Base-by-base conservation (phyloP, 2,888 invertebrate species). In the Calameuta pallipes region DNA sequence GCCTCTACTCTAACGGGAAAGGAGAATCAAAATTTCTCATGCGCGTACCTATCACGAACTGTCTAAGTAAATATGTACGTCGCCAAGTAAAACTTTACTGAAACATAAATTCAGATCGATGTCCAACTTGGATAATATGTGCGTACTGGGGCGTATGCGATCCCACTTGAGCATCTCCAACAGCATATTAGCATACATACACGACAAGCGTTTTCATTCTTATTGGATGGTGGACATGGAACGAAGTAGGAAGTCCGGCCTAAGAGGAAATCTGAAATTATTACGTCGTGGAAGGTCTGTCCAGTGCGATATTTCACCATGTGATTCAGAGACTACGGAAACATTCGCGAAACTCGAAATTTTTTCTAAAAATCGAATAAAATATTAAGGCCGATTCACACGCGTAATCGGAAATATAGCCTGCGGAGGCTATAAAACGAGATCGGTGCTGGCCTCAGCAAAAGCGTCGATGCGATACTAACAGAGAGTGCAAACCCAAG, bases 391-490 rank as follows among this genome's bases (percentile, higher is more conserved):
- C 71, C 71, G 82, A 81, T 76, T 78, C 80, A 76, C 71, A 75
- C 81, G 80, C 82, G 82, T 83, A 84, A 85, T 85, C 83, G 85
- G 81, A 85, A 85, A 83, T 85, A 82, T 83, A 85, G 82, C 79
- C 80, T 82, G 83, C 84, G 83, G 82, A 84, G 87, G 86, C 86
- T 86, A 89, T 88, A 90, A 89, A 90, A 90, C 87, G 87, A 84
- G 89, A 89, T 89, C 88, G 87, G 82, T 88, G 89, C 89, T 90
- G 84, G 87, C 85, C 88, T 90, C 89, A 89, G 89, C 90, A 85
- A 88, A 89, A 89, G 85, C 87, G 85, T 83, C 87, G 87, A 89
- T 87, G 85, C 87, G 88, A 89, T 88, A 88, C 87, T 85, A 85
- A 86, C 87, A 86, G 85, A 83, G 87, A 89, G 87, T 89, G 90